A percentile compares a stretch with the other conserved stretches of the same genome.
Conservation (phyloP, 2,113 vertebrate genomes). For the Elephantulus edwardii region DNA sequence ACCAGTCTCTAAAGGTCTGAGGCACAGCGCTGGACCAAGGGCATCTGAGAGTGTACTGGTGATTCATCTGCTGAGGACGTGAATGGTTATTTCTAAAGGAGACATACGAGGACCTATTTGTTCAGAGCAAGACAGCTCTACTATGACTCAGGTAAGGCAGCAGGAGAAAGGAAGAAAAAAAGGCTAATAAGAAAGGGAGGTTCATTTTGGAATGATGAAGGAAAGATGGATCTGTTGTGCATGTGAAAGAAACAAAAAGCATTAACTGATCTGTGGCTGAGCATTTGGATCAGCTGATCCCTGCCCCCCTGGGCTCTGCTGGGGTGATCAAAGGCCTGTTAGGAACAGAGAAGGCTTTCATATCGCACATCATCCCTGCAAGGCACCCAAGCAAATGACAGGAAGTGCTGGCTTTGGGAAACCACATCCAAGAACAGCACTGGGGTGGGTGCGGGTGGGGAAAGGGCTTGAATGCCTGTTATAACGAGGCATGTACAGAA, state of each 20-base stretch:
- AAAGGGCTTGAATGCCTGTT: neutral
- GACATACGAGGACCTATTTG: neutral
- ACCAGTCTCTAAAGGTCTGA: neutral
- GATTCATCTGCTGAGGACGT: neutral
- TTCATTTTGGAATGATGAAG: neutral
- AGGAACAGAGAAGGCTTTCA: neutral
- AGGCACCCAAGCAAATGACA: neutral
- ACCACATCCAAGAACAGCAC: neutral
- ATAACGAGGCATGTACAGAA: neutral
- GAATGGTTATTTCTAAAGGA: neutral
- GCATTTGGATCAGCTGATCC: constrained; percentile 8
- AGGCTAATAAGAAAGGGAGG: neutral
- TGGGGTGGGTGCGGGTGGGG: neutral
- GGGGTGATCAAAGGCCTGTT: neutral
- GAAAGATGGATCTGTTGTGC: neutral
- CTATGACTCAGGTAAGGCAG: neutral
- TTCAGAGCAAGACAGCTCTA: neutral
- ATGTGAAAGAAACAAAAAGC: neutral
- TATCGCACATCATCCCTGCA: neutral
- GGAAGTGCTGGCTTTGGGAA: constrained; percentile 2
- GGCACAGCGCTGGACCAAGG: neutral
- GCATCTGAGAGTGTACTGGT: neutral
- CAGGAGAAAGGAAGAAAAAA: too few relatives aligned
- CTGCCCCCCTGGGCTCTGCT: neutral
- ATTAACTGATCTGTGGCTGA: neutral